A percentile compares a stretch with the other conserved stretches of the same genome.
Conservation (phyloP, 2,797 vertebrate species). For the Muscicapa striata region DNA sequence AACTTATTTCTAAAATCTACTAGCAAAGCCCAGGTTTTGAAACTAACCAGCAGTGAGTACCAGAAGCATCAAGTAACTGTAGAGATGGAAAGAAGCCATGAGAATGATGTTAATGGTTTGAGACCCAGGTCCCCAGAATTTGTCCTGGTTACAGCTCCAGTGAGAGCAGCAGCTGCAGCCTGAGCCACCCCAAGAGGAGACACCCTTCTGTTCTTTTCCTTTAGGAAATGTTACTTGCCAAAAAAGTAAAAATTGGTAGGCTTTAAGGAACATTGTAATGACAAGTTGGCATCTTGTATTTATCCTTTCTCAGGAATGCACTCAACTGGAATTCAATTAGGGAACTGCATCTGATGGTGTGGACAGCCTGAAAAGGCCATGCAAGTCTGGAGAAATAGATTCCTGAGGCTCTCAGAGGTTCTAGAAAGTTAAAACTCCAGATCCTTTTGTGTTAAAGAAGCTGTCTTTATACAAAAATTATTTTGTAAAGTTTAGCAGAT, state of each 20-base stretch:
- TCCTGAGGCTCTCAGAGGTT: background rate
- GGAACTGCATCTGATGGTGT: background rate
- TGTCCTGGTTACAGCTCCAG: background rate
- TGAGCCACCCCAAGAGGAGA: background rate
- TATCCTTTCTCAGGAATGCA: background rate
- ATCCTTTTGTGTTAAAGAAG: background rate
- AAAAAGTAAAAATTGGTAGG: conserved; percentile 10
- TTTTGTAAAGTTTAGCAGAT: background rate
- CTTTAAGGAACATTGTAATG: conserved; percentile 42
- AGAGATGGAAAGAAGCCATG: background rate
- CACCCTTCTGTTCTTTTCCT: conserved; percentile 30
- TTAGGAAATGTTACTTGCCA: conserved; percentile 54
- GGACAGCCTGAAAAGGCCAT: conserved; percentile 12
- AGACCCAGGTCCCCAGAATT: background rate
- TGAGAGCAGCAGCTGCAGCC: background rate
- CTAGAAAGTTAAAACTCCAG: background rate
- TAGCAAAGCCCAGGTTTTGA: background rate
- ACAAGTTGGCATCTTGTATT: conserved; percentile 44
- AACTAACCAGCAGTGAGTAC: background rate
- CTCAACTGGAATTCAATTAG: conserved; percentile 2
- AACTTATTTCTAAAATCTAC: background rate
- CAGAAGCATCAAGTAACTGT: background rate
- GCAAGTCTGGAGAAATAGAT: background rate
- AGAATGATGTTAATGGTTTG: conserved; percentile 2
- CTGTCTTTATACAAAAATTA: background rate